Evolutionary conservation across 2,888 invertebrate genomes (phyloP), one percentile per base, ranked within the genome.

Genomic region (Amorpha juglandis): DNA sequence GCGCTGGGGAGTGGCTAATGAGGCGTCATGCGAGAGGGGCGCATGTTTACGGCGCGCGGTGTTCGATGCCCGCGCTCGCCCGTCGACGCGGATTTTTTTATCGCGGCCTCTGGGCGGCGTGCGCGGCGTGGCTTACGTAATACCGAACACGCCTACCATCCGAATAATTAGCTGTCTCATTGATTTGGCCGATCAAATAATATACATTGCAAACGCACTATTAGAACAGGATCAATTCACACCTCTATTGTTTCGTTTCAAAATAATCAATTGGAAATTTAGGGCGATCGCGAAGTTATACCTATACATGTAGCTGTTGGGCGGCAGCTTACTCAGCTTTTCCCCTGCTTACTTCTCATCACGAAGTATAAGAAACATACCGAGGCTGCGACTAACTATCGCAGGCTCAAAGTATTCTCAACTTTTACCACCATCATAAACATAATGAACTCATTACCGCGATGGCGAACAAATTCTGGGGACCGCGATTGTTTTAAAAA

Each of bases 1-100:
- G 88, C 82, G 82, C 83, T 83, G 89, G 91, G 91, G 91, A 90
- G 92, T 88, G 90, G 90, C 91, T 93, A 92, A 93, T 92, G 92
- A 93, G 92, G 88, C 91, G 87, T 89, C 91, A 91, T 89, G 88
- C 88, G 85, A 89, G 88, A 89, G 92, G 91, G 90, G 90, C 89
- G 89, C 87, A 86, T 91, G 89, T 91, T 91, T 88, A 88, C 87
- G 79, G 83, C 76, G 79, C 75, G 79, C 78, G 78, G 82, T 76
- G 80, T 79, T 84, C 80, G 86, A 86, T 87, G 87, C 87, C 87
- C 82, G 77, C 79, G 78, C 76, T 69, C 68, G 77, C 76, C 71
- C 74, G 74, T 71, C 71, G 72, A 70, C 69, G 71, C 72, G 65
- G 63, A 64, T 62, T 55, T 58, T 47, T 58, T 58, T 58, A 58